Conservation (phyloP, 1,140 invertebrate genomes). For the Aphaenogaster floridana region DNA sequence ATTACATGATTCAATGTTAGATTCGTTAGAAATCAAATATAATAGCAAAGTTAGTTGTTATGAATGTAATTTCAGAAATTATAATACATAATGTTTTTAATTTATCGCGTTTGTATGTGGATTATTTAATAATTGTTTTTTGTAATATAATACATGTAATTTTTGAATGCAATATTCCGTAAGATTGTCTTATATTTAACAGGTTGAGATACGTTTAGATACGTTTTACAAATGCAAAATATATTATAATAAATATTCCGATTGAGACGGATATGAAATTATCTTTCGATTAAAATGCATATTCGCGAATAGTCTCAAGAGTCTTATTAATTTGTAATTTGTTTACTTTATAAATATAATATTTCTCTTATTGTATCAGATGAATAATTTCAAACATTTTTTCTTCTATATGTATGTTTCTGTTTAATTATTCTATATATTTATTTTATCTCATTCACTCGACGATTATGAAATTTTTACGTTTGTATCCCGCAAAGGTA, state of each 20-base stretch:
- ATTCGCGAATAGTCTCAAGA: background rate
- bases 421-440: background rate
- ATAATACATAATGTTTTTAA: background rate
- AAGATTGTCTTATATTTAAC: background rate
- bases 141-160: background rate
- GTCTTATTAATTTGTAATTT: background rate
- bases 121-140: background rate
- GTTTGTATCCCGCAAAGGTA: background rate
- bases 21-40: background rate
- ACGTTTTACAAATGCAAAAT: background rate
- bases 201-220: background rate
- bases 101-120: background rate
- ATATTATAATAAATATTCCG: background rate
- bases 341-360: slow-evolving; percentile 4
- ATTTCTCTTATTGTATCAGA: background rate
- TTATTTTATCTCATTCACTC: background rate
- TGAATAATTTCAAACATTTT: background rate
- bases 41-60: slow-evolving; percentile 21
- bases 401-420: background rate
- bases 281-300: background rate
- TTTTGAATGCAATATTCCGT: background rate
- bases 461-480: background rate
- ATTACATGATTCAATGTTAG: slow-evolving; percentile 4
- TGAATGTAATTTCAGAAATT: slow-evolving; percentile 10
- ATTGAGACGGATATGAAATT: background rate